Base-by-base conservation (phyloP, 2,113 vertebrate species). In the Hyaena hyaena region DNA sequence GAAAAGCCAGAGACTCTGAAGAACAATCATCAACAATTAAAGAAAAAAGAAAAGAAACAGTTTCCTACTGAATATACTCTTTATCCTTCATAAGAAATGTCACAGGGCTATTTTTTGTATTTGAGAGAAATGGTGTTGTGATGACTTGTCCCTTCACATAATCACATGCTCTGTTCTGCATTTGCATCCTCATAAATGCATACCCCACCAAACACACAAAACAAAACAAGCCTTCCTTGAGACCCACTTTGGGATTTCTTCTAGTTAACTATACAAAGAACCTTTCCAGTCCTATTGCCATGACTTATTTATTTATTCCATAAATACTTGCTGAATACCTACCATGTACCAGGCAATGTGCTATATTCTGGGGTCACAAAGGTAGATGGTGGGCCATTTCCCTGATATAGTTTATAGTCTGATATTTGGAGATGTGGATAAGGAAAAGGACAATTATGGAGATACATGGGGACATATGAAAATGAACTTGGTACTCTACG, bases 41-140 rank as follows among this genome's bases (percentile, higher is more conserved):
- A 81, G 31, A 69, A 92, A 77, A 74, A 89, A 90, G 53, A 81
- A 74, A 83, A 73, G 35, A 90, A 91, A 74, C 11, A 55, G n/a
- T 79, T 94, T 94, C 43, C n/a, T 14, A 95, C 19, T 94, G 87
- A 96, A 77, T 82, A 84, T 84, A 63, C 61, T 89, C 88, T 96
- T 90, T 91, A 77, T 90, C 71, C 63, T 85, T 94, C 28, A 48
- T 43, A 93, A 65, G 89, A 96, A 95, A 96, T 77, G 77, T 91
- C 81, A 94, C 71, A 61, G 55, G 53, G 63, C 58, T 94, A 19
- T 55, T 86, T 80, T 95, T 28, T 90, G 81, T 43, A 48, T 80
- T 15, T 68, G 80, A 89, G 92, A 95, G 66, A 86, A 79, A 82
- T 53, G 35, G 31, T 0, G 33, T 50, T 50, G 77, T 28, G 16